These are phyloP conservation scores for Dioctria rufipes DNA, from an alignment of 2,888 invertebrate genomes.

Conservation along the genomic window DNA sequence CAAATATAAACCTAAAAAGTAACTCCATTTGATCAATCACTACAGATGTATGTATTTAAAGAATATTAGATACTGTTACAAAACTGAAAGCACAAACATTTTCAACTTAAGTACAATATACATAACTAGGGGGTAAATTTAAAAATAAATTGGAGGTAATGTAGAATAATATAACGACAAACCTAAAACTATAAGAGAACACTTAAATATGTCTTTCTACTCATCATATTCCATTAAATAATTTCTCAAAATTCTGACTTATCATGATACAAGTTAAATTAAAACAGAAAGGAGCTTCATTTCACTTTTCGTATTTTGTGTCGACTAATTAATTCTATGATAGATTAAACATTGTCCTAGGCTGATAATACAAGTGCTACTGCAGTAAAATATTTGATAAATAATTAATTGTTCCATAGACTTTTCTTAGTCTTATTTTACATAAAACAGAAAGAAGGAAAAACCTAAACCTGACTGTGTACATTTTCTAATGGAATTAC, in stretches of 20 bases:
- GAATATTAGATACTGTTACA: conserved; percentile 7
- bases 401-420: not conserved
- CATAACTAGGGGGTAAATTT: not conserved
- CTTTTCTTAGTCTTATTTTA: not conserved
- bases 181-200: not conserved
- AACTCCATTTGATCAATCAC: conserved; percentile 16
- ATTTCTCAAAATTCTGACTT: not conserved
- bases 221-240: too few species aligned
- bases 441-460: not conserved
- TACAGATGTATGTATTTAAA: conserved; percentile 9
- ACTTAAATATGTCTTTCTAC: too few species aligned
- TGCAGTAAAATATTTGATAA: not conserved
- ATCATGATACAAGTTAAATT: not conserved
- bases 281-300: too few species aligned
- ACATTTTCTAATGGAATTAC: conserved; percentile 13
- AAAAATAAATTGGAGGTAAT: not conserved
- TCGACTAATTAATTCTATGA: not conserved
- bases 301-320: not conserved
- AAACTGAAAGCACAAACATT: conserved; percentile 14
- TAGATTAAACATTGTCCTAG: not conserved
- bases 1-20: conserved; percentile 44
- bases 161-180: not conserved
- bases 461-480: not conserved
- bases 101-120: conserved; percentile 35
- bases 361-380: not conserved